These are phyloP conservation scores for Temnothorax longispinosus DNA, from an alignment of 1,140 invertebrate species.

Conservation along the genomic window DNA sequence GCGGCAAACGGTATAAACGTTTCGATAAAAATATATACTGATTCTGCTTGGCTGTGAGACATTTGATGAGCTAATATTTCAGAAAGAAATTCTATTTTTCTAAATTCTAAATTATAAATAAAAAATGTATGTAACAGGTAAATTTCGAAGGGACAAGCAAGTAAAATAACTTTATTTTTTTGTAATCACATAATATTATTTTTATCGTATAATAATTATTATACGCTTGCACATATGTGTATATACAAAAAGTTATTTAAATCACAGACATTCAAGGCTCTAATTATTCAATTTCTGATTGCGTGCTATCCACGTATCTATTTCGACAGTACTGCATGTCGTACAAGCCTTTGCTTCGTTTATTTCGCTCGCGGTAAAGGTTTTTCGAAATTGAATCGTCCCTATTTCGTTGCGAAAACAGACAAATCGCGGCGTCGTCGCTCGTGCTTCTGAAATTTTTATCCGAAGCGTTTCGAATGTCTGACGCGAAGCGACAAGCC, in stretches of 20 bases:
- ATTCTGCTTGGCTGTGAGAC: not conserved
- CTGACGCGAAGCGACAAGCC: not conserved
- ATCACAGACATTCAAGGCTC: not conserved
- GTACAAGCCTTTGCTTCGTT: not conserved
- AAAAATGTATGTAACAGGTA: not conserved
- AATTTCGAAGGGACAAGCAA: not conserved
- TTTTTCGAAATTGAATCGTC: conserved; percentile 10
- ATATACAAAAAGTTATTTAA: not conserved
- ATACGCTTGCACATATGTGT: not conserved
- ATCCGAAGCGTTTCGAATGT: conserved; percentile 32
- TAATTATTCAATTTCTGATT: conserved; percentile 19
- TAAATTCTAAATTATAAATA: not conserved
- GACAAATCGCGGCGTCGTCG: conserved; percentile 3
- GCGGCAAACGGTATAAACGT: not conserved
- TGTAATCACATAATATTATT: not conserved
- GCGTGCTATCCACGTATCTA: not conserved
- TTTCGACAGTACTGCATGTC: not conserved
- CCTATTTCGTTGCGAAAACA: not conserved
- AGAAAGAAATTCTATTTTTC: not conserved
- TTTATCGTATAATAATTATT: not conserved
- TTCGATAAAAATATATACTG: not conserved
- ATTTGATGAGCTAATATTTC: not conserved
- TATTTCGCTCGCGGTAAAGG: not conserved
- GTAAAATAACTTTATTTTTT: not conserved
- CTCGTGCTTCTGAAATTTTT: conserved; percentile 35